phyloP scores from a whole-genome alignment of 2,797 vertebrate species.

The Rhyacichthys aspro region DNA sequence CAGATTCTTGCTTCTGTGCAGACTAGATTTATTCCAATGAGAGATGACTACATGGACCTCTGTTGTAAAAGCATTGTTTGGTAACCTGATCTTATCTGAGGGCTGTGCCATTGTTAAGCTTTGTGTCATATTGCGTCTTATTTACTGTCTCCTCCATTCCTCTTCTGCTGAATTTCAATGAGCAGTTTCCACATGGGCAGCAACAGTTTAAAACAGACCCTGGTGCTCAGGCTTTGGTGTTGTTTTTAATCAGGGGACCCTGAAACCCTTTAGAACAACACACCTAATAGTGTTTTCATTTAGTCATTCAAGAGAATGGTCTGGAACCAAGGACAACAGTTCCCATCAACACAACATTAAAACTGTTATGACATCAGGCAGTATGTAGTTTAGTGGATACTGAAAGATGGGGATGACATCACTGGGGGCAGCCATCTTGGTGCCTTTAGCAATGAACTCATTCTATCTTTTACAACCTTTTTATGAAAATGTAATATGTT shows the following conservation, averaged over 20 bases:
- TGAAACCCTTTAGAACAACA: conserved; percentile 43
- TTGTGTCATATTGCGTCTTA: conserved; percentile 52
- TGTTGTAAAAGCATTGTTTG: background rate
- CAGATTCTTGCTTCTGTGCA: background rate
- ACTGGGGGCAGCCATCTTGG: conserved; percentile 60
- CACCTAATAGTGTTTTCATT: background rate
- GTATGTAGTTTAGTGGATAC: conserved; percentile 37
- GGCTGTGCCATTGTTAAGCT: conserved; percentile 28
- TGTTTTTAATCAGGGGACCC: conserved; percentile 52
- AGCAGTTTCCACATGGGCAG: conserved; percentile 49
- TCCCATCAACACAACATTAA: conserved; percentile 42
- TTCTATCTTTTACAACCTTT: conserved; percentile 41
- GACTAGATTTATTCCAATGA: background rate
- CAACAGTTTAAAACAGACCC: conserved; percentile 67
- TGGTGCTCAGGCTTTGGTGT: conserved; percentile 56
- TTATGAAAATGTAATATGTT: conserved; percentile 34
- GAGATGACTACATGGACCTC: background rate
- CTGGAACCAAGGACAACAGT: conserved; percentile 22
- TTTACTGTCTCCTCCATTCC: conserved; percentile 51
- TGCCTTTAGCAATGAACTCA: conserved; percentile 31
- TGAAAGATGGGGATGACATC: conserved; percentile 44
- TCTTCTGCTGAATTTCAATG: conserved; percentile 46
- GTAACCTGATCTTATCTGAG: conserved; percentile 13
- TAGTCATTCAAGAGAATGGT: conserved; percentile 7
- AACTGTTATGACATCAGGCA: conserved; percentile 40